Evolutionary conservation across 2,113 vertebrate genomes (phyloP).

Genomic region (Mandrillus leucophaeus): DNA sequence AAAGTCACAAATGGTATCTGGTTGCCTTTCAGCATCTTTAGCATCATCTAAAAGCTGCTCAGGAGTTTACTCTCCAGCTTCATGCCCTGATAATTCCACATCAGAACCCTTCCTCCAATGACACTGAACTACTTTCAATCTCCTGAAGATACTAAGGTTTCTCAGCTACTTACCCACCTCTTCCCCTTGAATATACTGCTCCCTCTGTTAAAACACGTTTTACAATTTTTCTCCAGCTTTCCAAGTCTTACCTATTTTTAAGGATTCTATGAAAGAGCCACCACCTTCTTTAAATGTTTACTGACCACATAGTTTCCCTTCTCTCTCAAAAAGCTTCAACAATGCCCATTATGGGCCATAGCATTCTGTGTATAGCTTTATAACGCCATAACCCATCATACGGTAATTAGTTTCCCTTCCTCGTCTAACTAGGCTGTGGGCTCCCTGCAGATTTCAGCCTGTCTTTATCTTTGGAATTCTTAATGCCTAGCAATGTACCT

Average conservation of each 20-base stretch:
- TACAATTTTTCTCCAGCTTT: not conserved
- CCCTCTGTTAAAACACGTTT: not conserved
- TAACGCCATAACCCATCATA: not conserved
- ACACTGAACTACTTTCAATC: not conserved
- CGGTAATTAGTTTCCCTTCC: not conserved
- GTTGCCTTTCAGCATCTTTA: not conserved
- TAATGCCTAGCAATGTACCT: not conserved
- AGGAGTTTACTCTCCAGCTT: not conserved
- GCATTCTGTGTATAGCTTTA: not conserved
- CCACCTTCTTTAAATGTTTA: not conserved
- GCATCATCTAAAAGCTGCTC: not conserved
- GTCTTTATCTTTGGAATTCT: not conserved
- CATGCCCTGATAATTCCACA: not conserved
- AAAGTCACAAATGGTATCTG: not conserved
- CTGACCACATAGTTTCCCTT: not conserved
- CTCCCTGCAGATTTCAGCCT: not conserved
- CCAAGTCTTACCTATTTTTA: not conserved
- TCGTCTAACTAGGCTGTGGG: not conserved
- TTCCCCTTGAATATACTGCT: not conserved
- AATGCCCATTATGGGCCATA: not conserved
- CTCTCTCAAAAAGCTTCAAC: not conserved
- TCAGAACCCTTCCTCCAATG: not conserved
- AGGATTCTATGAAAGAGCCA: not conserved
- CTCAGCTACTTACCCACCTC: not conserved
- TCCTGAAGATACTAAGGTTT: not conserved